Evolutionary conservation across 2,888 invertebrate species (phyloP).

Genomic region (Glyphotaelius pellucidus): DNA sequence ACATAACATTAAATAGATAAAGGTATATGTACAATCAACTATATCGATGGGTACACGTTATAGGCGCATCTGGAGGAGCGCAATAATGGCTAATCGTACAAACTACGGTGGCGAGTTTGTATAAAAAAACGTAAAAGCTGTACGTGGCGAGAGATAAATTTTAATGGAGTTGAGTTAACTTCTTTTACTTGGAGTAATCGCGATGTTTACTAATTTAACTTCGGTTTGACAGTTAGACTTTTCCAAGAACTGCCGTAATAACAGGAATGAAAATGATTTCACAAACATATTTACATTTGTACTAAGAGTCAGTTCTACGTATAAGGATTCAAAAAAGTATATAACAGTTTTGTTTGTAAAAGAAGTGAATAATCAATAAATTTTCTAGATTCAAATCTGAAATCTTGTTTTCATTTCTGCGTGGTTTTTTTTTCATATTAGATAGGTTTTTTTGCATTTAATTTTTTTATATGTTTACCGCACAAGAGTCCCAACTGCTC

Average conservation of each 20-base stretch:
- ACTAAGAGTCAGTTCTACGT: not conserved
- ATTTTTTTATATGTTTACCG: no score
- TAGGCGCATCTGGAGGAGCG: not conserved
- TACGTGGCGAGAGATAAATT: not conserved
- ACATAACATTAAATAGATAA: not conserved
- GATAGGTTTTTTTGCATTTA: no score
- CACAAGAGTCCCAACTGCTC: no score
- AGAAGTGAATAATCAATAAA: no score
- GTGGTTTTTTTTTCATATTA: no score
- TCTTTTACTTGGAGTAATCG: not conserved
- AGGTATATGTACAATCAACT: not conserved
- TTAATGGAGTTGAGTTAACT: not conserved
- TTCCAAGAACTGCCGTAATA: not conserved
- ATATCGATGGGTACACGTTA: not conserved
- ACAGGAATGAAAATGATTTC: not conserved
- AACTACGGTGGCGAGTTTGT: slow-evolving; percentile 19
- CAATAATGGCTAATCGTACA: not conserved
- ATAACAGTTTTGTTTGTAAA: not conserved
- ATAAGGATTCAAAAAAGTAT: not conserved
- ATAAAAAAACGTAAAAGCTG: not conserved
- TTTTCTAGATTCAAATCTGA: no score
- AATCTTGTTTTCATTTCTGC: no score
- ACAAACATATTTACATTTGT: not conserved
- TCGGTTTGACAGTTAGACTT: not conserved
- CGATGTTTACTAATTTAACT: not conserved